Base-by-base conservation (phyloP, 2,797 vertebrate genomes). In the Enteromius radiatus region DNA sequence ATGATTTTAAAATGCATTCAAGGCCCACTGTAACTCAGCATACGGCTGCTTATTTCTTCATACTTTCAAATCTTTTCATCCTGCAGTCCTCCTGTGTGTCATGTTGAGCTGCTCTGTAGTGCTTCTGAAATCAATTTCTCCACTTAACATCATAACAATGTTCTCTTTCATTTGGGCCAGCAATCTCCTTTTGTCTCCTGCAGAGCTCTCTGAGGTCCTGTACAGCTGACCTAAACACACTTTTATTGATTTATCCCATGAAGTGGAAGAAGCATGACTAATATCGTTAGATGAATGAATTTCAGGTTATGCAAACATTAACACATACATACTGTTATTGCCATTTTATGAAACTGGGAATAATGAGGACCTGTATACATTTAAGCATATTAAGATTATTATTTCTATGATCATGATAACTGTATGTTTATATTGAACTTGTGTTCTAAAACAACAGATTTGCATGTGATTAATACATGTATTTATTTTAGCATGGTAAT, bases 201-300 rank as follows among this genome's bases (percentile, higher is more conserved):
- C 52, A 41, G 70, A 69, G 65, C 47, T 77, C 73, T 76, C 76
- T 59, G 31, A 45, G 59, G 73, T 73, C 43, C 74, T 41, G 17
- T 26, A n/a, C 12, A 73, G 21, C 15, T 87, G 84, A 90, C 85
- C 87, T 88, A 85, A 88, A 86, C 86, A 76, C 28, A 85, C 76
- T 83, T 80, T 82, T 82, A 85, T 82, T 90, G 91, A 92, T 92
- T 89, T 87, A 91, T 91, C 87, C 82, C 41, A 83, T 78, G 76
- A 63, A 43, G 84, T 78, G 31, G 54, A 63, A 80, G 85, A 76
- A 86, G 78, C 79, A 89, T 86, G 83, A 89, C 90, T 89, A 90
- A 92, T 88, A 88, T 87, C 88, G 86, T 87, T 84, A 91, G 89
- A 93, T 88, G 88, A 90, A 92, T 92, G 88, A 82, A 78, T 88